These are phyloP conservation scores for Brachionus rubens DNA, from an alignment of 1,140 invertebrate genomes.

Conservation along the genomic window DNA sequence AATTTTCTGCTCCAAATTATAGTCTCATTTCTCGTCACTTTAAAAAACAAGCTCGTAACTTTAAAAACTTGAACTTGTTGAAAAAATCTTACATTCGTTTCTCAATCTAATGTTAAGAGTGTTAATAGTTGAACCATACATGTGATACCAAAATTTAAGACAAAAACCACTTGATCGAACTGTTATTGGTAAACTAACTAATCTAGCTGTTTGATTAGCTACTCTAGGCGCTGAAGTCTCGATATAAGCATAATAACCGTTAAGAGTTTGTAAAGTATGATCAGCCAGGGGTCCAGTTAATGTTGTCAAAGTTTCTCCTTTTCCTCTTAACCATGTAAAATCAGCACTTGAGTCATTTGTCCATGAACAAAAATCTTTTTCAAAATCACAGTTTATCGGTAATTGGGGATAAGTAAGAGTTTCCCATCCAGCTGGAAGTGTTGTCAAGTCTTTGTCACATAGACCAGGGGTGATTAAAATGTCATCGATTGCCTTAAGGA, in stretches of 20 bases:
- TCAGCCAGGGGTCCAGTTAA: conserved; percentile 47
- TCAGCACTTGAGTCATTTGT: conserved; percentile 70
- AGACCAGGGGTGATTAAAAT: not conserved
- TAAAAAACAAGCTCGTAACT: not conserved
- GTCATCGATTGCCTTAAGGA: conserved; percentile 22
- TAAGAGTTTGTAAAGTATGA: conserved; percentile 26
- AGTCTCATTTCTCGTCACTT: not conserved
- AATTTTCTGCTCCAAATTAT: conserved; percentile 24
- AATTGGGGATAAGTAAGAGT: conserved; percentile 1
- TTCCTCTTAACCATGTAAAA: conserved; percentile 72
- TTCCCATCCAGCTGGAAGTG: not conserved
- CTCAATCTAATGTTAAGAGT: not conserved
- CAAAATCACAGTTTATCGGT: conserved; percentile 68
- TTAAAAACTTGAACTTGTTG: no score
- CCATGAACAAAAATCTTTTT: conserved; percentile 72
- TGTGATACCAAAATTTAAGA: conserved; percentile 45
- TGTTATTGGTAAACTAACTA: not conserved
- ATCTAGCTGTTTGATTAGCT: conserved; percentile 39
- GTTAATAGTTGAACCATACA: conserved; percentile 37
- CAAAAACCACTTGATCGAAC: conserved; percentile 29
- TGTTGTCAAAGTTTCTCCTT: conserved; percentile 64
- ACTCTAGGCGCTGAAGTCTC: conserved; percentile 25
- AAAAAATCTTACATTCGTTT: conserved; percentile 21
- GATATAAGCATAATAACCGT: conserved; percentile 29
- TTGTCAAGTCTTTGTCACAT: conserved; percentile 18